phyloP scores from a whole-genome alignment of 2,113 vertebrate genomes.

The Crotalus helleri region DNA sequence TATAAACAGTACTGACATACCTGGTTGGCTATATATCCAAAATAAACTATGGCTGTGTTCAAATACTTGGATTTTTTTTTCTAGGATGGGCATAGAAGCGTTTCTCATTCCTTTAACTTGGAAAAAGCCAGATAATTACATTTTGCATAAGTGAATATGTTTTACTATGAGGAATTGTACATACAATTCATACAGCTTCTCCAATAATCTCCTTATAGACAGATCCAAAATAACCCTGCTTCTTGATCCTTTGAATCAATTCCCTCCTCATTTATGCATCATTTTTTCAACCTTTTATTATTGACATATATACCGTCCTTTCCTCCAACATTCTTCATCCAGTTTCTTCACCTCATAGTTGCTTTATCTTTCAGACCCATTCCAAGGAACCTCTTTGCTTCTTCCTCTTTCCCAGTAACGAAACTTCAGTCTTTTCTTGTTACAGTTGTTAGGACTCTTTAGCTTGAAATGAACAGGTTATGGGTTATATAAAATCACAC shows the following conservation, averaged over 20 bases:
- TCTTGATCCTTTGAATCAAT: not conserved
- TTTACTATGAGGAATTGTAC: not conserved
- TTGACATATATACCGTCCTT: not conserved
- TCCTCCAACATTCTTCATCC: not conserved
- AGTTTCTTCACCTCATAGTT: not conserved
- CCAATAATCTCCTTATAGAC: not conserved
- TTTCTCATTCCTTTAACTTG: not conserved
- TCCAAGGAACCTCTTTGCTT: not conserved
- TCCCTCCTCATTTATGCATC: not conserved
- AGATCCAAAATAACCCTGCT: not conserved
- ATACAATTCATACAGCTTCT: not conserved
- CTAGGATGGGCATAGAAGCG: not conserved
- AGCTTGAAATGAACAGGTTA: not conserved
- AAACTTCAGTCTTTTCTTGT: not conserved
- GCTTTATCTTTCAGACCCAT: not conserved
- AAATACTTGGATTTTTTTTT: not conserved
- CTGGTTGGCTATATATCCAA: not conserved
- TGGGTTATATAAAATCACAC: not conserved
- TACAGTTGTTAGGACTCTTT: not conserved
- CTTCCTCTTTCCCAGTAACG: not conserved
- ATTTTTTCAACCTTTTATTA: not conserved
- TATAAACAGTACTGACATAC: not conserved
- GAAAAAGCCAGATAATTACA: not conserved
- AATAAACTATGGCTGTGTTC: not conserved
- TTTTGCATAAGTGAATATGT: not conserved